phyloP scores from a whole-genome alignment of 1,140 invertebrate genomes.

The Contarinia nasturtii region DNA sequence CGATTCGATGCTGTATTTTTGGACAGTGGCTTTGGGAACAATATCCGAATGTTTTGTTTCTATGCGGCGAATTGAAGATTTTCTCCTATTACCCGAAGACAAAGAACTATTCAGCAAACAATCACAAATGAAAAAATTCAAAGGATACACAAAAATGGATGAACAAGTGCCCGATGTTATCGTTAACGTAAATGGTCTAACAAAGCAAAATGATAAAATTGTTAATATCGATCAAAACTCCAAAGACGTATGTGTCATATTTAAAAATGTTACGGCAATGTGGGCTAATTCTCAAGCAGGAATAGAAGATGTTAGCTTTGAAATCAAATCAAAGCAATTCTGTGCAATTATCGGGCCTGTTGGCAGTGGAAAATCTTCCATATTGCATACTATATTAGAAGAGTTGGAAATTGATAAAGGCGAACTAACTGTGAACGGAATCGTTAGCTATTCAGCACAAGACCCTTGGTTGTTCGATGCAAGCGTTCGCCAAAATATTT shows the following conservation, averaged over 20 bases:
- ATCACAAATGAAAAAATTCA: no score
- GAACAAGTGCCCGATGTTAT: no score
- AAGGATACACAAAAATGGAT: no score
- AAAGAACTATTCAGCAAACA: neutral
- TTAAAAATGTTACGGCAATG: slow-evolving; percentile 23
- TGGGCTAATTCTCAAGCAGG: slow-evolving; percentile 15
- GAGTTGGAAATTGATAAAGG: slow-evolving; percentile 47
- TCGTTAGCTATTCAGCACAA: slow-evolving; percentile 52
- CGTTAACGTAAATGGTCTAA: no score
- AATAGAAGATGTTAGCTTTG: slow-evolving; percentile 29
- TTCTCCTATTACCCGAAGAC: slow-evolving; percentile 9
- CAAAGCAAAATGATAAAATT: no score
- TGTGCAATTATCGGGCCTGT: slow-evolving; percentile 55
- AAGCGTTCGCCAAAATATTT: slow-evolving; percentile 41
- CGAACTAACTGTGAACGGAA: slow-evolving; percentile 36
- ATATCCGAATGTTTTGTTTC: slow-evolving; percentile 31
- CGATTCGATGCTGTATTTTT: slow-evolving; percentile 42
- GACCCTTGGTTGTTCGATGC: slow-evolving; percentile 54
- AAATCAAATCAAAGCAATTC: slow-evolving; percentile 25
- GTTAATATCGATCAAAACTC: slow-evolving; percentile 22
- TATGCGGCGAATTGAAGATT: slow-evolving; percentile 39
- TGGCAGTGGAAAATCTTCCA: slow-evolving; percentile 58
- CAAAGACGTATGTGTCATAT: slow-evolving; percentile 12
- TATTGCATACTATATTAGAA: slow-evolving; percentile 47
- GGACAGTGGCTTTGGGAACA: slow-evolving; percentile 37